Evolutionary conservation across 2,797 vertebrate species (phyloP), one percentile per base, ranked within the genome.

Genomic region (Sebastes miniatus): DNA sequence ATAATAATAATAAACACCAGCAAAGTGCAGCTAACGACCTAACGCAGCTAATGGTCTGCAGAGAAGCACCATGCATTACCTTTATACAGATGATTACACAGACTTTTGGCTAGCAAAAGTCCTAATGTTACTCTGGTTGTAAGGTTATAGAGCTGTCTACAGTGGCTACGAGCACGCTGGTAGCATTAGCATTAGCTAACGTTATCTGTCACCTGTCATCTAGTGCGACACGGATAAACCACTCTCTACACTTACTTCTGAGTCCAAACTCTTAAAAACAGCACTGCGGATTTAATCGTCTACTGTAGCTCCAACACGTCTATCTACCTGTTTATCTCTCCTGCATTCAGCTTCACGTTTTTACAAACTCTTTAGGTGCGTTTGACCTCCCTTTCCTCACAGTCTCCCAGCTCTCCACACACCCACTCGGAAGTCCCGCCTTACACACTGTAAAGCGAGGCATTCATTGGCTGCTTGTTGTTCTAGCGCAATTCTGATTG

Each of bases 341-440:
- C 43, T 2, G 4, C 14, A 61, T 18, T 11, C 27, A 20, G 20
- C 6, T 61, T 78, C 89, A 83, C 83, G 85, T 74, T 91, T 76
- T 54, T 5, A 16, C 29, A 65, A 83, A 84, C 79, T 84, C 78
- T 25, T 10, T 27, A 52, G 79, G 24, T 1, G 24, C 7, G 59
- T 91, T 93, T 95, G 93, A 95, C 94, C 94, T 94, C 92, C 80
- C 86, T 83, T 77, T 86, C 52, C 52, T 77, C 78, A n/a, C 57
- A 18, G 27, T 9, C 54, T 52, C 20, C 20, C 20, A 52, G 50
- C 1, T 1, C 64, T 25, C 24, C n/a, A 16, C 86, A 91, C 91
- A 9, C 89, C 88, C 85, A 88, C 85, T 8, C 52, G 6, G 62
- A 85, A 89, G 8, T 0, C 72, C 83, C 89, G 86, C 88, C 92